Evolutionary conservation across 2,113 vertebrate genomes (phyloP).

Genomic region (Plestiodon gilberti): DNA sequence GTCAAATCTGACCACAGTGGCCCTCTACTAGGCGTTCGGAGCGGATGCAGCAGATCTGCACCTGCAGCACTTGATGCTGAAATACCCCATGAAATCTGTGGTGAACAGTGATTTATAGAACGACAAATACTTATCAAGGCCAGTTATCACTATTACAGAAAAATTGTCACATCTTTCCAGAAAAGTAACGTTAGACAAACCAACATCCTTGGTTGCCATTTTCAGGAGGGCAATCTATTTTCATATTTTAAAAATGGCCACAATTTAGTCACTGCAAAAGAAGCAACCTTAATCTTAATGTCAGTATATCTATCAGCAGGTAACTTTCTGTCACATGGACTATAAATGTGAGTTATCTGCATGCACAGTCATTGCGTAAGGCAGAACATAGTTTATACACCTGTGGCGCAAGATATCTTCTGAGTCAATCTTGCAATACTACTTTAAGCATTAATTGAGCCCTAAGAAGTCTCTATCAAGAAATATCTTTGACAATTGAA

Average conservation of each 20-base stretch:
- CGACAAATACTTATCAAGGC: not conserved
- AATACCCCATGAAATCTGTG: not conserved
- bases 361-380: too few relatives aligned
- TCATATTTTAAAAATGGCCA: not conserved
- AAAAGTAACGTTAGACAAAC: not conserved
- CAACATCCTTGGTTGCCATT: not conserved
- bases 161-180: not conserved
- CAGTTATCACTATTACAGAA: not conserved
- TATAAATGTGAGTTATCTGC: not conserved
- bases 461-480: not conserved
- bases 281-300: not conserved
- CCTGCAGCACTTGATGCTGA: not conserved
- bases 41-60: not conserved
- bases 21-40: not conserved
- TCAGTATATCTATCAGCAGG: not conserved
- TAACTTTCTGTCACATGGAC: not conserved
- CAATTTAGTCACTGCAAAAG: not conserved
- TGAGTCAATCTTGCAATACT: not conserved
- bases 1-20: not conserved
- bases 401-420: not conserved
- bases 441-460: not conserved
- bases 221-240: not conserved
- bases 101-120: not conserved
- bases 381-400: too few relatives aligned
- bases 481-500: not conserved